A percentile compares a stretch with the other conserved stretches of the same genome.
Evolutionary conservation across 2,888 invertebrate genomes (phyloP).

Genomic region (Lasius platythorax): DNA sequence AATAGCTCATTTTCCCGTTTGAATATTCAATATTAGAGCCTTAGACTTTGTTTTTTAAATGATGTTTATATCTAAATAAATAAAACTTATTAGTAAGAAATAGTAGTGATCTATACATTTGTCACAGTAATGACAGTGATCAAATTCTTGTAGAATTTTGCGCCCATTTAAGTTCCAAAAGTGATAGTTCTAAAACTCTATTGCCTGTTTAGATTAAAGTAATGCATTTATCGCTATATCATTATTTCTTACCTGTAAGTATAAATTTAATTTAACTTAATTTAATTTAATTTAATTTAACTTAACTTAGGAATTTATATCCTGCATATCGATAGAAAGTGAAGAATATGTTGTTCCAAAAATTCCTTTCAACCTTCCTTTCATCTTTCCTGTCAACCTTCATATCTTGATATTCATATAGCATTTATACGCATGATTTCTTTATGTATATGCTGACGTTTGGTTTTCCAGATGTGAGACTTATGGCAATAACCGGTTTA

Average conservation of each 20-base stretch:
- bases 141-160: neutral
- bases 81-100: neutral
- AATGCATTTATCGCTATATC: neutral
- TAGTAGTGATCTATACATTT: neutral
- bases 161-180: neutral
- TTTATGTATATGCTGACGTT: neutral
- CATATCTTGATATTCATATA: conserved; percentile 19
- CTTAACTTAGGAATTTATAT: too few species aligned
- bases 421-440: neutral
- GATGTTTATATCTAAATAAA: too few species aligned
- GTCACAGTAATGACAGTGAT: neutral
- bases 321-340: neutral
- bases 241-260: neutral
- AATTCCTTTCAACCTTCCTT: neutral
- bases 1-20: too few species aligned
- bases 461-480: neutral
- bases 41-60: too few species aligned
- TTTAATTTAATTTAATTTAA: too few species aligned
- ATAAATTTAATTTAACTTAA: neutral
- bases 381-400: neutral
- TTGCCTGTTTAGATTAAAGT: neutral
- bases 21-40: too few species aligned
- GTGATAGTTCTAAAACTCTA: neutral
- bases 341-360: neutral
- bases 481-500: conserved; percentile 63